Evolutionary conservation across 2,113 vertebrate genomes (phyloP).

Genomic region (Meles meles): DNA sequence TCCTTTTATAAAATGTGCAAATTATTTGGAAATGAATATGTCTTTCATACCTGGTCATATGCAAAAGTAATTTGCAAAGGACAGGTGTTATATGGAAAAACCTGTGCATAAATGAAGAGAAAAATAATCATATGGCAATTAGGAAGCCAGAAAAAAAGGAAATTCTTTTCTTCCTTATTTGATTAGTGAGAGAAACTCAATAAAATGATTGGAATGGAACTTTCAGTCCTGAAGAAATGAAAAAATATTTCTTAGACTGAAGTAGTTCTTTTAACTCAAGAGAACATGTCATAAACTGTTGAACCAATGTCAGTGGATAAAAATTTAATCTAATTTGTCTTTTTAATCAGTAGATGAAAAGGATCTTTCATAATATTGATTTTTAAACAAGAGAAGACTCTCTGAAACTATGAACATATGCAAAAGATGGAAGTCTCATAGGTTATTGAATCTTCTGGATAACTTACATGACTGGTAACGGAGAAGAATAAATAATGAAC

Average conservation of each 20-base stretch:
- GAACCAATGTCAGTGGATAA: neutral
- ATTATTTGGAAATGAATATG: neutral
- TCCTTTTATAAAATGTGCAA: neutral
- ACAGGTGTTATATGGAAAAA: neutral
- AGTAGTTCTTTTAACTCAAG: neutral
- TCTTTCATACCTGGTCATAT: neutral
- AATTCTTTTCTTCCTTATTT: neutral
- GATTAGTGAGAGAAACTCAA: neutral
- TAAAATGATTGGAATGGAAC: neutral
- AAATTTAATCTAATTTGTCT: neutral
- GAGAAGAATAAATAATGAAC: neutral
- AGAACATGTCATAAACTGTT: neutral
- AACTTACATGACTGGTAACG: neutral
- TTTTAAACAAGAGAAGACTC: neutral
- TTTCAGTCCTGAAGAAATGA: neutral
- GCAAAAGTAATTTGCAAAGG: neutral
- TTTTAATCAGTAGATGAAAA: neutral
- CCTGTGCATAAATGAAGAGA: neutral
- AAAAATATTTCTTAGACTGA: neutral
- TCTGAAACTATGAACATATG: neutral
- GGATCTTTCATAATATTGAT: neutral
- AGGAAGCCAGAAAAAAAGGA: neutral
- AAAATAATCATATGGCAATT: neutral
- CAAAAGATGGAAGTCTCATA: neutral
- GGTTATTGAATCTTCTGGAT: neutral